These are phyloP conservation scores for Alouatta palliata DNA, from an alignment of 2,113 vertebrate genomes.

Conservation along the genomic window DNA sequence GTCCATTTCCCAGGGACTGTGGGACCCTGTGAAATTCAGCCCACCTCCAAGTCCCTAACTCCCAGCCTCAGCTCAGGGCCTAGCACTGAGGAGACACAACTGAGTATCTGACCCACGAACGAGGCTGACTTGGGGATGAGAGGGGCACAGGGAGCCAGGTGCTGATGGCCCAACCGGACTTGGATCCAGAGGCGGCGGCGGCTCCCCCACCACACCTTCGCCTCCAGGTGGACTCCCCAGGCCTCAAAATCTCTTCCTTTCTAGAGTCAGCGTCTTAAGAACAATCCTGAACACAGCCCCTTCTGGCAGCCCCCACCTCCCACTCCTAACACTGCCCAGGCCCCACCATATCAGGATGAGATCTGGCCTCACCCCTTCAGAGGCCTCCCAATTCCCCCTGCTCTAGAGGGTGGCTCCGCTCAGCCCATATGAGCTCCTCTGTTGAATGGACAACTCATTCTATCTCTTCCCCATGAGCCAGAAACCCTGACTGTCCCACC, in stretches of 20 bases:
- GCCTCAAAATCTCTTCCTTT: too few species aligned
- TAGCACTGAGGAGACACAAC: accelerated
- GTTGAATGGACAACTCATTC: background rate
- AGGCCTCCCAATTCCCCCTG: accelerated
- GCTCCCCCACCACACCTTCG: accelerated
- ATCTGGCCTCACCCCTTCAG: accelerated
- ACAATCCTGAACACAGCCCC: background rate
- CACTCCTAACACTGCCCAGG: accelerated
- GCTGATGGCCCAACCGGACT: background rate
- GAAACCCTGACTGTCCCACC: background rate
- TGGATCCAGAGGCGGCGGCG: accelerated
- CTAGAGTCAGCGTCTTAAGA: background rate
- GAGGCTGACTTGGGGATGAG: background rate
- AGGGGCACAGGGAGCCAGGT: background rate
- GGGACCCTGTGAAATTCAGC: background rate
- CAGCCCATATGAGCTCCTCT: background rate
- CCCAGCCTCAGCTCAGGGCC: background rate
- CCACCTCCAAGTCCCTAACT: background rate
- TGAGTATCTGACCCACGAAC: background rate
- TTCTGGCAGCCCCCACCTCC: background rate
- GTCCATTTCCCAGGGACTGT: too few species aligned
- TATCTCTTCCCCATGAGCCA: background rate
- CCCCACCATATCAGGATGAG: background rate
- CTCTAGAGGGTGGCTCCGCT: accelerated
- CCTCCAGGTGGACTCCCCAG: background rate